Base-by-base conservation (phyloP, 2,797 vertebrate species). In the Taenioides sp. region DNA sequence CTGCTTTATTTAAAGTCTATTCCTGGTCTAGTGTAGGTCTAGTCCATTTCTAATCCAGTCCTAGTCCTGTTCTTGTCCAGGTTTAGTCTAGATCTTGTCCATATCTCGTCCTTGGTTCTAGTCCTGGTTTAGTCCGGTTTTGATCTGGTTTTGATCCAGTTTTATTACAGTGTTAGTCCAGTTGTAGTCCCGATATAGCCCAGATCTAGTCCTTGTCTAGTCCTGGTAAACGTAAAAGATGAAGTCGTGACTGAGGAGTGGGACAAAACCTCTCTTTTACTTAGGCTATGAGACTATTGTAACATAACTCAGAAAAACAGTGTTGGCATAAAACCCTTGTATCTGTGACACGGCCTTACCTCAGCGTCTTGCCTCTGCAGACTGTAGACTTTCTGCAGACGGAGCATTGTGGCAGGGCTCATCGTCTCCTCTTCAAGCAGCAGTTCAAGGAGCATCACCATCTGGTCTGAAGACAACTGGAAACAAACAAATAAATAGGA, bases 381-480 rank as follows among this genome's bases (percentile, higher is more conserved):
- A 72, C 59, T 59, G 89, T 97, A 98, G 0, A 89, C 94, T 72
- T 78, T 92, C 86, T 96, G 88, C 58, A 98, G 91, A 70, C 79
- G 61, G 0, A 72, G 91, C 72, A 99, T 77, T 2, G 81, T 90
- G 65, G 83, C 81, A 71, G 78, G 80, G 57, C 87, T 94, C 67
- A 98, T 83, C 0, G 92, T 92, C 63, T 92, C 89, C 91, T 95
- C 93, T 70, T 98, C 95, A 59, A 98, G 87, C 31, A 99, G 94
- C 69, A 79, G 89, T 82, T 99, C 98, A 93, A 99, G 86, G 82
- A 99, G 95, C 92, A 98, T 92, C 80, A 98, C 91, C 61, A 98
- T 87, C 92, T 98, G 96, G 75, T 98, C 96, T 22, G 96, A 92
- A 75, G 92, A 93, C 92, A 98, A 88, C 98, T 99, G 89, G 34